phyloP scores from a whole-genome alignment of 2,888 invertebrate genomes.

The Ditula angustiorana region DNA sequence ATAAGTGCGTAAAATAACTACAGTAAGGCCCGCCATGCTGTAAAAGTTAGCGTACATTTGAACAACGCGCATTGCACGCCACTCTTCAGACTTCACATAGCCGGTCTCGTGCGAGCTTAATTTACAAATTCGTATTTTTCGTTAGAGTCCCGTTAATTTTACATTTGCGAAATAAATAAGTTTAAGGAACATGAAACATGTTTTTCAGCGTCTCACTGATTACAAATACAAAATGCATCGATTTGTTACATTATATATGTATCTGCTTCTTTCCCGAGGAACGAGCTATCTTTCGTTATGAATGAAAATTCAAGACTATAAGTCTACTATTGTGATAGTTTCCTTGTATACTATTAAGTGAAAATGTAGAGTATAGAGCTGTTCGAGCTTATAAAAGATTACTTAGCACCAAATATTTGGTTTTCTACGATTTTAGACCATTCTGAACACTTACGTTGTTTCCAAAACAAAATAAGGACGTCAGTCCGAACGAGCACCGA shows the following conservation, averaged over 20 bases:
- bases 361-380: conserved; percentile 52
- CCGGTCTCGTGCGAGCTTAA: conserved; percentile 28
- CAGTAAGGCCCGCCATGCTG: background rate
- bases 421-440: conserved; percentile 73
- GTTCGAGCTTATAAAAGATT: conserved; percentile 49
- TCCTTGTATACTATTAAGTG: conserved; percentile 4
- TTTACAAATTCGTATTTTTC: conserved; percentile 36
- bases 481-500: conserved; percentile 46
- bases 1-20: conserved; percentile 27
- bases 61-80: background rate
- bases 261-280: background rate
- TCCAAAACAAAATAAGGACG: conserved; percentile 42
- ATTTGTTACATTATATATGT: background rate
- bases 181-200: background rate
- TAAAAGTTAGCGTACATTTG: background rate
- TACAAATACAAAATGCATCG: background rate
- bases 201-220: background rate
- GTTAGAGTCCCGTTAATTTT: conserved; percentile 18
- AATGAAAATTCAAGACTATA: background rate
- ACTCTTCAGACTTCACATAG: background rate
- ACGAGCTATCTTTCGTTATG: no score
- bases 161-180: conserved; percentile 17
- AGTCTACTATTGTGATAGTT: background rate
- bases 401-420: conserved; percentile 75
- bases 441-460: conserved; percentile 77